Conservation (phyloP, 2,113 vertebrate genomes). For the Hyla sarda region DNA sequence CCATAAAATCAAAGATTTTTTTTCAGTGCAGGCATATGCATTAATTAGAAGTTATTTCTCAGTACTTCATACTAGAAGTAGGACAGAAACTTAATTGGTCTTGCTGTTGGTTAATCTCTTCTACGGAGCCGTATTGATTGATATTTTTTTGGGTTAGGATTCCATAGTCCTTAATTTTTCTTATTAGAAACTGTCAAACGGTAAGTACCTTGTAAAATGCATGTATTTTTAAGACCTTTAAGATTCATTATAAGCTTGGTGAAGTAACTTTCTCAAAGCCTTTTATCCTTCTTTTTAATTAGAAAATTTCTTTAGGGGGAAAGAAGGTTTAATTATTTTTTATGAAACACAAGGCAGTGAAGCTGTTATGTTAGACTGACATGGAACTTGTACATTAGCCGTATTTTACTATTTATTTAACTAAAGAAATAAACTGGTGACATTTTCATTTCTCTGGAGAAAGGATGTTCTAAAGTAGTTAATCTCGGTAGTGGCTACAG, state of each 20-base stretch:
- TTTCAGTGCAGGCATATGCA: constrained; percentile 43
- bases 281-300: constrained; percentile 49
- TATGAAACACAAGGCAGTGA: constrained; percentile 19
- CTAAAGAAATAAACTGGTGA: constrained; percentile 49
- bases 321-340: constrained; percentile 51
- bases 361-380: constrained; percentile 56
- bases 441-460: constrained; percentile 47
- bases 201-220: constrained; percentile 60
- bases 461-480: constrained; percentile 51
- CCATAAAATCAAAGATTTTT: constrained; percentile 37
- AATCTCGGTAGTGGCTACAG: constrained; percentile 64
- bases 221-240: constrained; percentile 60
- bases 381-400: constrained; percentile 19
- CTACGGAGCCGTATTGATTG: constrained; percentile 53
- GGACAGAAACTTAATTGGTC: constrained; percentile 60
- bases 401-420: constrained; percentile 44
- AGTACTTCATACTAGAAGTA: constrained; percentile 47
- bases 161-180: constrained; percentile 58
- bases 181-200: constrained; percentile 60
- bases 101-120: constrained; percentile 59
- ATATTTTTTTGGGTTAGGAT: constrained; percentile 49
- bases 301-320: constrained; percentile 47
- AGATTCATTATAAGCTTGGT: constrained; percentile 57
- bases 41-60: constrained; percentile 56
- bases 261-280: constrained; percentile 57